Evolutionary conservation across 1,140 invertebrate genomes (phyloP).

Genomic region (Macrobrachium nipponense): DNA sequence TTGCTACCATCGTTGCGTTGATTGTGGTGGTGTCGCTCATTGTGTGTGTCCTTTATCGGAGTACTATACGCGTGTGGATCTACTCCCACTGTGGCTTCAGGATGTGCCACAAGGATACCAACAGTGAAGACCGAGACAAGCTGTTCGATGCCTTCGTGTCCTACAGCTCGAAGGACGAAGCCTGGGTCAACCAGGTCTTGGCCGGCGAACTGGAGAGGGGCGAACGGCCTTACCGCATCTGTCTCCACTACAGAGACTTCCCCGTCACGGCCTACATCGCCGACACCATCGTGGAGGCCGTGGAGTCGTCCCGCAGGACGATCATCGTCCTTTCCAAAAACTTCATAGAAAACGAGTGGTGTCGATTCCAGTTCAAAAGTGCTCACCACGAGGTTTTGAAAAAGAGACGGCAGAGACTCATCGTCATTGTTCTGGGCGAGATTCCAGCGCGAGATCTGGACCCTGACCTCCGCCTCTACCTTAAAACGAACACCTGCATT

Average conservation of each 20-base stretch:
- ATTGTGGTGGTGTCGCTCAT: conserved; percentile 66
- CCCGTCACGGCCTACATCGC: conserved; percentile 86
- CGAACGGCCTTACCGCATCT: conserved; percentile 77
- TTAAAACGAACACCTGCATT: conserved; percentile 88
- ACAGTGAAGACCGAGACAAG: conserved; percentile 79
- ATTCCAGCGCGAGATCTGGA: conserved; percentile 87
- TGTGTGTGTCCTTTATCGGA: conserved; percentile 68
- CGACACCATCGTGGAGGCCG: conserved; percentile 90
- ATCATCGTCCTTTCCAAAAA: conserved; percentile 92
- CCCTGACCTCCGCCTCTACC: conserved; percentile 86
- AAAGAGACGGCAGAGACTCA: conserved; percentile 79
- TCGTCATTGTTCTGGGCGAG: conserved; percentile 87
- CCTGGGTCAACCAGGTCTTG: conserved; percentile 87
- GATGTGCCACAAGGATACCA: conserved; percentile 64
- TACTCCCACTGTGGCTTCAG: conserved; percentile 67
- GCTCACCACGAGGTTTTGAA: conserved; percentile 92
- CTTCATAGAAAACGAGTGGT: conserved; percentile 94
- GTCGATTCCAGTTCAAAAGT: conserved; percentile 91
- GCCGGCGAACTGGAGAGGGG: conserved; percentile 80
- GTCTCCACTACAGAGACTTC: conserved; percentile 87
- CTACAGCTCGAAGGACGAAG: conserved; percentile 90
- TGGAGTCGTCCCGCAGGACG: conserved; percentile 88
- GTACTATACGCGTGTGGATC: conserved; percentile 68
- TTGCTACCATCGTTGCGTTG: conserved; percentile 59
- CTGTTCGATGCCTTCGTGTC: conserved; percentile 92